Evolutionary conservation across 2,113 vertebrate genomes (phyloP).

Genomic region (rat (Rattus norvegicus)): GRCr8 NC_086038.1:41702001-41702500

Average conservation of each 20-base stretch:
- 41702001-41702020: neutral
- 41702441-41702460: constrained; percentile 32
- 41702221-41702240: constrained; percentile 82
- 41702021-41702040: constrained; percentile 62
- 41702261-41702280: constrained; percentile 77
- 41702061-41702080: constrained; percentile 63
- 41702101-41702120: constrained; percentile 66
- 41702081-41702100: constrained; percentile 78
- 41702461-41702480: neutral
- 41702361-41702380: constrained; percentile 56
- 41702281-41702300: constrained; percentile 65
- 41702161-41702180: constrained; percentile 84
- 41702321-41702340: constrained; percentile 36
- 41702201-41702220: constrained; percentile 80
- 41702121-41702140: constrained; percentile 82
- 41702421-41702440: constrained; percentile 49
- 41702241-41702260: constrained; percentile 85
- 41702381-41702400: constrained; percentile 46
- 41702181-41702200: constrained; percentile 81
- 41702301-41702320: constrained; percentile 43
- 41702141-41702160: constrained; percentile 73
- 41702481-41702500: constrained; percentile 27
- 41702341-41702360: constrained; percentile 61
- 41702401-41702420: constrained; percentile 61
- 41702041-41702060: constrained; percentile 21